These are phyloP conservation scores for Pangasianodon gigas DNA, from an alignment of 2,113 vertebrate genomes.

Conservation along the genomic window DNA sequence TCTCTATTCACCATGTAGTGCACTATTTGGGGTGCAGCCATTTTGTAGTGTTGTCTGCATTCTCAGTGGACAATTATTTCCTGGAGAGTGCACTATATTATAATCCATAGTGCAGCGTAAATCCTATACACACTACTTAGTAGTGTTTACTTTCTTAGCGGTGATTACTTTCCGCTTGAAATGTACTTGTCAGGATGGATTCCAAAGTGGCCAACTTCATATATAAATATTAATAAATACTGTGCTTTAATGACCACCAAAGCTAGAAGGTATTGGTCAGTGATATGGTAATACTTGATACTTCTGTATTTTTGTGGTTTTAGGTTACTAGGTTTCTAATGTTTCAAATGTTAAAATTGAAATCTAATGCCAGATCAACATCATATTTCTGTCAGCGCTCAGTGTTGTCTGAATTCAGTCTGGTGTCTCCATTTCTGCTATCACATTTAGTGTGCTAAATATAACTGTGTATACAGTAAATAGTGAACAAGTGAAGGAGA, in stretches of 20 bases:
- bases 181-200: background rate
- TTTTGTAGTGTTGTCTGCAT: constrained; percentile 1
- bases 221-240: background rate
- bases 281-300: background rate
- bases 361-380: background rate
- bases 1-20: background rate
- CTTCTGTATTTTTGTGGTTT: background rate
- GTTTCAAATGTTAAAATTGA: background rate
- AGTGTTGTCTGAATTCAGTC: background rate
- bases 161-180: background rate
- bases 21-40: constrained; percentile 1
- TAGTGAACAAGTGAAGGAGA: background rate
- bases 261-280: background rate
- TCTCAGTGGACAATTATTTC: background rate
- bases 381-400: background rate
- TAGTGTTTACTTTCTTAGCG: no score
- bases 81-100: background rate
- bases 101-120: background rate
- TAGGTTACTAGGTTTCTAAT: background rate
- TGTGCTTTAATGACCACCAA: background rate
- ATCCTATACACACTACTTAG: background rate
- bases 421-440: background rate
- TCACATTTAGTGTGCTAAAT: background rate
- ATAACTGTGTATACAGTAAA: background rate
- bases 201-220: background rate